Base-by-base conservation (phyloP, 2,797 vertebrate genomes). In the Pseudotriccus pelzelni region DNA sequence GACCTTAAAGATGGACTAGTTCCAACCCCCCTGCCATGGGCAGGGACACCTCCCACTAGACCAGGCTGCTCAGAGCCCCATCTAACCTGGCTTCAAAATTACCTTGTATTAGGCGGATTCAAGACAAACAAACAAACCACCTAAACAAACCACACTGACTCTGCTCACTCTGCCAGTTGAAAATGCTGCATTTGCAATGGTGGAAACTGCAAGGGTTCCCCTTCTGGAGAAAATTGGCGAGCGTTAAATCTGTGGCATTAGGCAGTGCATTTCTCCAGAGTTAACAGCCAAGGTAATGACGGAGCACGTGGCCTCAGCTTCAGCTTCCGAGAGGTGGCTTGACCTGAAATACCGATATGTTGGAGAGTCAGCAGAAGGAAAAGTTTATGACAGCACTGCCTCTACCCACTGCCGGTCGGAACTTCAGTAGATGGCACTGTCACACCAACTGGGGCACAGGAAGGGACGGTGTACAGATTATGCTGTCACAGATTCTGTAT, bases 381-480 rank as follows among this genome's bases (percentile, higher is more conserved):
- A 46, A 53, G 50, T 10, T 28, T 53, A 16, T n/a, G 52, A 3
- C 53, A 19, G 50, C 5, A 4, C 43, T 53, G 73, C 49, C 23
- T 46, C 66, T 13, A 30, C 10, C 6, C 4, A 5, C 80, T 62
- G 17, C 64, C 49, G 56, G 7, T 37, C 7, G 3, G 28, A 24
- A 55, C 60, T 87, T 90, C 97, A 74, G 89, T 74, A 97, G 97
- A 53, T 96, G 96, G 97, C 96, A 95, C 81, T 97, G 86, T 96
- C 88, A 84, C 59, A 76, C 77, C 89, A 55, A 0, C 28, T 46
- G 56, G 74, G 8, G 41, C n/a, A 34, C 43, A 28, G 39, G 44
- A n/a, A 63, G 32, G 50, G 47, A 32, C 9, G 0, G 22, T 1
- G 23, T 12, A 55, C 25, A 25, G 12, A 25, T 44, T 63, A 1